Base-by-base conservation (phyloP, 1,140 invertebrate species). In the Neelides sp. region DNA sequence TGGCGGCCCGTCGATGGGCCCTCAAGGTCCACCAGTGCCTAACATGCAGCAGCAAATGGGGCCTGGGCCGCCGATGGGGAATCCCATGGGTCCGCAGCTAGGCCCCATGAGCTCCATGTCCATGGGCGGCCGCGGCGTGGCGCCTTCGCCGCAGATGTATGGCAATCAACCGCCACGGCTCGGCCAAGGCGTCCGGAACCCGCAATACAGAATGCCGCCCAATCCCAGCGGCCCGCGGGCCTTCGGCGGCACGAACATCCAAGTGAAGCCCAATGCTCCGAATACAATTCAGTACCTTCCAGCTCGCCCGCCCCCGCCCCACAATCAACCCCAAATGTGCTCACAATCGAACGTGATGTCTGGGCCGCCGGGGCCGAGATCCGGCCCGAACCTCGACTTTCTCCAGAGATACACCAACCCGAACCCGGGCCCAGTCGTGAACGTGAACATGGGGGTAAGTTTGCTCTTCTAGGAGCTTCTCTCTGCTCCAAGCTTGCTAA, bases 201-300 rank as follows among this genome's bases (percentile, higher is more conserved):
- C 43, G 51, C 58, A 54, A 0, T 59, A 59, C 39, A 30, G 54
- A 37, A 53, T 55, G 27, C 54, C 54, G 10, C 44, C 44, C n/a
- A 44, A 52, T 19, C 53, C 56, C 39, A 27, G 47, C 23, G 54
- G 45, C 27, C 58, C 62, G 28, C 55, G 64, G 36, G 61, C 63
- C 41, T 65, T 62, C 50, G 58, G 63, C 48, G 64, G 83, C 35
- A 81, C 85, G 2, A 90, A 85, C 66, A 82, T 90, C 35, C 85
- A 89, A 71, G 91, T 96, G 22, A 95, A 95, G 71, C 83, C 91
- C 1, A 93, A 84, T 69, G 91, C 91, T 2, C 92, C 92, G 0
- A 96, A 96, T 67, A 96, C 92, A 12, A 96, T 97, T 63, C 92
- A 96, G 71, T 97, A 97, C 73, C 78, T 96, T 64, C 92, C 92